Evolutionary conservation across 2,888 invertebrate genomes (phyloP).

Genomic region (Eupeodes latifasciatus): DNA sequence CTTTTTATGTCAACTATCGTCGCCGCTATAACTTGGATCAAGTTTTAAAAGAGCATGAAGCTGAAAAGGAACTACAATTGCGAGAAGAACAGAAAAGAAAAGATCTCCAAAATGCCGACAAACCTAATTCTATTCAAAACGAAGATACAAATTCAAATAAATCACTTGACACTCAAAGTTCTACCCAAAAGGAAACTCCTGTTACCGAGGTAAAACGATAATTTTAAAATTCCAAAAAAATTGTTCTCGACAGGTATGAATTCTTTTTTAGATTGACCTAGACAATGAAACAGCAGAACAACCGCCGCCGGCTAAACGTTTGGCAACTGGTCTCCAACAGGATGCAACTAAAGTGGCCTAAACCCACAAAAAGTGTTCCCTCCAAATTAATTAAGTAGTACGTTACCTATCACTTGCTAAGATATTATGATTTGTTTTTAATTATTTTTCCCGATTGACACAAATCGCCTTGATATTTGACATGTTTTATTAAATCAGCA

Average conservation of each 20-base stretch:
- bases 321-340: constrained; percentile 53
- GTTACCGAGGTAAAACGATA: constrained; percentile 79
- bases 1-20: constrained; percentile 96
- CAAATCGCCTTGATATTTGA: background rate
- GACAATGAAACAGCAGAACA: constrained; percentile 78
- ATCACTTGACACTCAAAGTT: constrained; percentile 53
- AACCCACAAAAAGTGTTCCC: constrained; percentile 51
- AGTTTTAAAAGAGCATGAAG: constrained; percentile 93
- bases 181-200: constrained; percentile 77
- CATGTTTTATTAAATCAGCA: background rate
- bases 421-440: constrained; percentile 6
- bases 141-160: constrained; percentile 72
- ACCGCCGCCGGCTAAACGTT: constrained; percentile 78
- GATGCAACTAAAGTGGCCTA: constrained; percentile 60
- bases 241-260: background rate
- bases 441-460: constrained; percentile 32
- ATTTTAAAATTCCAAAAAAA: background rate
- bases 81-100: constrained; percentile 79
- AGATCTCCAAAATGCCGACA: constrained; percentile 60
- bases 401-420: constrained; percentile 36
- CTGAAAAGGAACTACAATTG: constrained; percentile 84
- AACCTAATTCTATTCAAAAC: constrained; percentile 40
- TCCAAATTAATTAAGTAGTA: constrained; percentile 63
- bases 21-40: constrained; percentile 95
- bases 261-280: constrained; percentile 78